Percentiles rank a stretch among this genome's conserved stretches.
These are phyloP conservation scores for Nyctalus aviator DNA, from an alignment of 2,797 vertebrate genomes.

Conservation along the genomic window DNA sequence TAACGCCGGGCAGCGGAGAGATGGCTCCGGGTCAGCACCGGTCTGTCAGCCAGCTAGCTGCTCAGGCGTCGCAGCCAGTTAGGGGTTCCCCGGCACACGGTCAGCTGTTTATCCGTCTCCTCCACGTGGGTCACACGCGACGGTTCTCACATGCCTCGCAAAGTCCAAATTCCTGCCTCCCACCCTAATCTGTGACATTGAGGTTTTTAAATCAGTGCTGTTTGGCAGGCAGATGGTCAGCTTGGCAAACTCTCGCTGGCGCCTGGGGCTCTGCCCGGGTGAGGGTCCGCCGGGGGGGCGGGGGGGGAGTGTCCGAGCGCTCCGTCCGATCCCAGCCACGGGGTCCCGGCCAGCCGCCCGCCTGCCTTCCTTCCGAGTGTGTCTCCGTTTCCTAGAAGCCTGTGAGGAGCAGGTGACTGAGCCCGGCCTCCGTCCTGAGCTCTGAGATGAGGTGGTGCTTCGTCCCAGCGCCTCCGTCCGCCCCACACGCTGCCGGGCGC, in stretches of 20 bases:
- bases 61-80: neutral
- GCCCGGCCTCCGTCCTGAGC: neutral
- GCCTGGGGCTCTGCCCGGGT: no score
- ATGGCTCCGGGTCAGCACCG: neutral
- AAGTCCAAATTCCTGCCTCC: neutral
- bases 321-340: fast-evolving
- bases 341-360: fast-evolving
- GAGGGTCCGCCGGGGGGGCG: fast-evolving
- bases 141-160: neutral
- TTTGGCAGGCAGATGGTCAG: neutral
- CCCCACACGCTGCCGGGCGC: fast-evolving
- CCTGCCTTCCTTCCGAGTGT: neutral
- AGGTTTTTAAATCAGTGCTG: neutral
- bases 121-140: neutral
- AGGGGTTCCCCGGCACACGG: neutral
- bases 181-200: neutral
- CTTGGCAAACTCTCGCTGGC: neutral
- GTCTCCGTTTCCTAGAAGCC: neutral
- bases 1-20: neutral
- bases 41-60: neutral
- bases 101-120: neutral
- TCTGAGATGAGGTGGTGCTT: neutral
- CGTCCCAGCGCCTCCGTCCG: neutral
- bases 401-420: no score
- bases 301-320: no score